Evolutionary conservation across 2,113 vertebrate genomes (phyloP).

Genomic region (Datnioides undecimradiatus): DNA sequence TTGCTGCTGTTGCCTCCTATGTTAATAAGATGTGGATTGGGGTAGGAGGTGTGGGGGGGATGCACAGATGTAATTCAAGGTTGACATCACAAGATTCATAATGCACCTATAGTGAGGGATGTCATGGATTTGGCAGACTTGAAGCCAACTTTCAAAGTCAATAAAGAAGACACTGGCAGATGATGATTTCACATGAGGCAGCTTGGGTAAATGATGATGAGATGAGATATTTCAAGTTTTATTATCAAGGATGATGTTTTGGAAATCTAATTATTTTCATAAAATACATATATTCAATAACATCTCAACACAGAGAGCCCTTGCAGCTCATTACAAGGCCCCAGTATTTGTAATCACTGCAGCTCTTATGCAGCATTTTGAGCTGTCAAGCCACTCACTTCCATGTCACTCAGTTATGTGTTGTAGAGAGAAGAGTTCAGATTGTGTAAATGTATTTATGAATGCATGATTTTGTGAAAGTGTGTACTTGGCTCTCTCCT

Average conservation of each 20-base stretch:
- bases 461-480: conserved; percentile 82
- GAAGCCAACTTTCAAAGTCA: conserved; percentile 50
- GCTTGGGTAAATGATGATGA: conserved; percentile 1
- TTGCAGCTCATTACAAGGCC: conserved; percentile 45
- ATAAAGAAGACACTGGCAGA: conserved; percentile 8
- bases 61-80: conserved; percentile 77
- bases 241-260: conserved; percentile 28
- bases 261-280: conserved; percentile 23
- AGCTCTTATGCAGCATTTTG: conserved; percentile 59
- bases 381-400: conserved; percentile 64
- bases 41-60: conserved; percentile 38
- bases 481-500: conserved; percentile 77
- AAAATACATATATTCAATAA: conserved; percentile 37
- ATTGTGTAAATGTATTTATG: conserved; percentile 81
- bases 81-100: conserved; percentile 74
- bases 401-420: conserved; percentile 67
- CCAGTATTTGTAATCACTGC: conserved; percentile 38
- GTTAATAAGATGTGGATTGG: conserved; percentile 77
- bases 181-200: conserved; percentile 33
- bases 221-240: conserved; percentile 15
- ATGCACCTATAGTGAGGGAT: conserved; percentile 55
- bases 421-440: conserved; percentile 62
- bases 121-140: conserved; percentile 52
- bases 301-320: conserved; percentile 32
- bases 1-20: conserved; percentile 80